These are phyloP conservation scores for Opisthocomus hoazin DNA, from an alignment of 2,113 vertebrate species.

Conservation along the genomic window DNA sequence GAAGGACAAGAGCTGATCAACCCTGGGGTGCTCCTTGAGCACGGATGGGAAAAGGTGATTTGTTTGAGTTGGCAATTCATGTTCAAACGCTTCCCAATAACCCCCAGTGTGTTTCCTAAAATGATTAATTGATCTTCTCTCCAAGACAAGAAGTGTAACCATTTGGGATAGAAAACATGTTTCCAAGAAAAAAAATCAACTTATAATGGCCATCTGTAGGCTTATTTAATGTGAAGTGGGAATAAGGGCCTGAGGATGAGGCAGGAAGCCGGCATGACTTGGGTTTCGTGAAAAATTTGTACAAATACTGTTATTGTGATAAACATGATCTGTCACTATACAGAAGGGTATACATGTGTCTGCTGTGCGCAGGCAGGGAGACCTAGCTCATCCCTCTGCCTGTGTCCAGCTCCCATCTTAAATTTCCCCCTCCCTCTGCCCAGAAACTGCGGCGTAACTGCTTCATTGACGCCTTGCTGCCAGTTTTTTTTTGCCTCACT, in stretches of 20 bases:
- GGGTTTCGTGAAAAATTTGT: not conserved
- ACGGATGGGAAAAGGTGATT: not conserved
- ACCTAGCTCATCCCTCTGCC: not conserved
- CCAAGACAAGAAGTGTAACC: not conserved
- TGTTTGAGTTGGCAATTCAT: not conserved
- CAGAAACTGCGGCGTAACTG: not conserved
- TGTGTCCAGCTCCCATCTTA: not conserved
- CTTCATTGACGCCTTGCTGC: not conserved
- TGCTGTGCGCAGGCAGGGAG: not conserved
- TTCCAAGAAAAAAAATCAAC: not conserved
- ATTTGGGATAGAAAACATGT: not conserved
- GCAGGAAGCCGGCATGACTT: not conserved
- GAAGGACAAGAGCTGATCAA: not conserved
- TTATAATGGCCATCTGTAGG: not conserved
- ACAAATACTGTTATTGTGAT: not conserved
- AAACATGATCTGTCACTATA: not conserved
- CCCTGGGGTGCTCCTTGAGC: not conserved
- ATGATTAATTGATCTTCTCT: not conserved
- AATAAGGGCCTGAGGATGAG: not conserved
- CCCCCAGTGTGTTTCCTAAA: not conserved
- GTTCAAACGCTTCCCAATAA: not conserved
- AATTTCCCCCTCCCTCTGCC: not conserved
- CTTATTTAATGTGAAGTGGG: not conserved
- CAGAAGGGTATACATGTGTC: fast-evolving
- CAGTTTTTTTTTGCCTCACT: not conserved